Conservation (phyloP, 2,888 invertebrate species). For the Epistrophe eligans region DNA sequence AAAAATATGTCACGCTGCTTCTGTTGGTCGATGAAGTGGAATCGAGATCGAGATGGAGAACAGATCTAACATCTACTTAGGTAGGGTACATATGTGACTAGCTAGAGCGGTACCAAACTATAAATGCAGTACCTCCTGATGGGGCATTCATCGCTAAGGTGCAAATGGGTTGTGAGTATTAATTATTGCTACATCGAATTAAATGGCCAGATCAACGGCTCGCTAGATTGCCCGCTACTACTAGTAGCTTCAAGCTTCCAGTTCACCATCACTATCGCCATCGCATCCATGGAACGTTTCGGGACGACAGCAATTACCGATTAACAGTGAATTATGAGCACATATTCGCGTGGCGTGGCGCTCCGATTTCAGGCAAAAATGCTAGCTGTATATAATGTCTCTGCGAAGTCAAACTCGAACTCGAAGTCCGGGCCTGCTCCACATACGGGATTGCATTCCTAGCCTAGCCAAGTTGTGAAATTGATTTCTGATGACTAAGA, state of each 20-base stretch:
- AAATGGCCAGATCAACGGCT: constrained; percentile 73
- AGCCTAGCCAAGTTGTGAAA: constrained; percentile 59
- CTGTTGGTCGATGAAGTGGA: constrained; percentile 33
- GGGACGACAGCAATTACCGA: constrained; percentile 75
- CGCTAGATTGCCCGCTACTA: constrained; percentile 31
- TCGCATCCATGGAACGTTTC: constrained; percentile 56
- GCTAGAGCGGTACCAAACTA: constrained; percentile 1
- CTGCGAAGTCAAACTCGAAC: neutral
- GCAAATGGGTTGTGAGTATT: constrained; percentile 73
- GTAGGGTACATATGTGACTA: too few relatives aligned
- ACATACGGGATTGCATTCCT: constrained; percentile 69
- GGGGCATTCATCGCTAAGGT: constrained; percentile 71
- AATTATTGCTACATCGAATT: constrained; percentile 75
- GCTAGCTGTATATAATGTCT: neutral
- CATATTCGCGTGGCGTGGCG: constrained; percentile 72
- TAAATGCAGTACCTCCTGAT: constrained; percentile 49
- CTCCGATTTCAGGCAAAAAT: constrained; percentile 54
- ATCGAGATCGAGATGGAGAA: constrained; percentile 11
- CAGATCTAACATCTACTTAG: constrained; percentile 15
- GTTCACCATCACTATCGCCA: constrained; percentile 11
- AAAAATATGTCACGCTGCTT: constrained; percentile 63
- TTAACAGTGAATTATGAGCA: constrained; percentile 74
- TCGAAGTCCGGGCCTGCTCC: constrained; percentile 41
- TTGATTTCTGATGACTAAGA: constrained; percentile 75
- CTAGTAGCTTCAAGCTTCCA: constrained; percentile 65